Percentiles rank a stretch among this genome's conserved stretches.
Conservation (phyloP, 2,113 vertebrate species). For the Megalops atlanticus region DNA sequence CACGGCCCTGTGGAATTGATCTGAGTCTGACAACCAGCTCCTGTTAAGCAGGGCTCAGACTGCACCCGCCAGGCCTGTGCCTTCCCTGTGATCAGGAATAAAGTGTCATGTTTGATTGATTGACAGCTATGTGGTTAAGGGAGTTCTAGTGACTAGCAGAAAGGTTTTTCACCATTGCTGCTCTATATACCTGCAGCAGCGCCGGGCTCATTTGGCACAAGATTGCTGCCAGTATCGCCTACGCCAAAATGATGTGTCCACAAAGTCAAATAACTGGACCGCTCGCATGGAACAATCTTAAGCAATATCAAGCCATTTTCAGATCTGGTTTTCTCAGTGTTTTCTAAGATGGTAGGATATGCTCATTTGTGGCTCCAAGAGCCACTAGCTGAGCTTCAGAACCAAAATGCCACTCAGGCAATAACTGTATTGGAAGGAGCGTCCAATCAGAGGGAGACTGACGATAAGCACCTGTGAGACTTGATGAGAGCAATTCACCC, state of each 20-base stretch:
- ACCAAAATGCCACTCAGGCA: background rate
- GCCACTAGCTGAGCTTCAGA: background rate
- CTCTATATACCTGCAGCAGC: too few species aligned
- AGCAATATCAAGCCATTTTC: background rate
- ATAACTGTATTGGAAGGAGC: background rate
- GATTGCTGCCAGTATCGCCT: background rate
- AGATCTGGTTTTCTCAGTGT: background rate
- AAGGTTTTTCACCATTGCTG: too few species aligned
- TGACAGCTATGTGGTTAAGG: too few species aligned
- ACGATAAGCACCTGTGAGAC: slow-evolving; percentile 3
- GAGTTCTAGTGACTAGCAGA: too few species aligned
- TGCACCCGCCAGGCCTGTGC: too few species aligned
- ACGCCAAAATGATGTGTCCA: background rate
- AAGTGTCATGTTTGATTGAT: too few species aligned
- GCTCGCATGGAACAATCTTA: background rate
- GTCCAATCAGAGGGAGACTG: slow-evolving; percentile 1
- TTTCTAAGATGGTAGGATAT: background rate
- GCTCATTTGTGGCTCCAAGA: background rate
- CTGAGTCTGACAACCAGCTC: too few species aligned
- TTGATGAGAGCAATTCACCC: background rate
- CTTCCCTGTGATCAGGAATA: too few species aligned
- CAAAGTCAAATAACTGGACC: too few species aligned
- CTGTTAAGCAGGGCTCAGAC: too few species aligned
- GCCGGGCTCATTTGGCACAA: background rate
- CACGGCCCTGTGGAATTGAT: too few species aligned